A percentile compares a stretch with the other conserved stretches of the same genome.
Conservation (phyloP, 2,113 vertebrate species). For the Notarius quadriscutis region DNA sequence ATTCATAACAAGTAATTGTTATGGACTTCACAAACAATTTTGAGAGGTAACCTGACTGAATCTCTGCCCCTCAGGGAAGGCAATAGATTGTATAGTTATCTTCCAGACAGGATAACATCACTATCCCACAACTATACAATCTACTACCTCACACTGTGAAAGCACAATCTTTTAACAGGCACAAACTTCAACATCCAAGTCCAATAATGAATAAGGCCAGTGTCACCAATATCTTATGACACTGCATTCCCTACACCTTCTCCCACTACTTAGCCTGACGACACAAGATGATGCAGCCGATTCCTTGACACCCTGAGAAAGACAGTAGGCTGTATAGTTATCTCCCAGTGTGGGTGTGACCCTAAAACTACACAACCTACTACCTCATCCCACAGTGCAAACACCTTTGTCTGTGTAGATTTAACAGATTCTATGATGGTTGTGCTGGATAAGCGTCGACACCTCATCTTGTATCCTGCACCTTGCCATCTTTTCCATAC, state of each 20-base stretch:
- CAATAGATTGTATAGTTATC: slow-evolving; percentile 99
- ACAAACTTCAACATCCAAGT: background rate
- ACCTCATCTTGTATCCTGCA: background rate
- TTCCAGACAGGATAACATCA: slow-evolving; percentile 91
- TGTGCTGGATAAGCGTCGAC: background rate
- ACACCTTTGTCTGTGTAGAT: slow-evolving; percentile 49
- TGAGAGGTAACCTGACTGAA: background rate
- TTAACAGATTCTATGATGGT: background rate
- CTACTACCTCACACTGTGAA: slow-evolving; percentile 95
- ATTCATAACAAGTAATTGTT: background rate
- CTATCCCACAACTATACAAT: slow-evolving; percentile 99
- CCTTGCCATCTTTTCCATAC: background rate
- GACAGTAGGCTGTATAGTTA: slow-evolving; percentile 99
- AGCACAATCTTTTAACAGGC: slow-evolving; percentile 52
- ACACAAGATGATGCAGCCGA: slow-evolving; percentile 45
- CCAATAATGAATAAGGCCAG: too few relatives aligned
- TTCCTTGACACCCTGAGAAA: slow-evolving; percentile 87
- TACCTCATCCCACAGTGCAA: slow-evolving; percentile 95
- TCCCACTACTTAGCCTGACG: too few relatives aligned
- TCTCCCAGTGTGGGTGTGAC: slow-evolving; percentile 99
- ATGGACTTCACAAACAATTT: background rate
- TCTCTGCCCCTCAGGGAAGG: slow-evolving; percentile 86
- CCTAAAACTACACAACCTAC: slow-evolving; percentile 99
- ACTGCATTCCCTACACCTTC: background rate
- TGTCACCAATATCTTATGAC: background rate